Evolutionary conservation across 1,140 invertebrate genomes (phyloP).

Genomic region (Brevipalpus yothersi): DNA sequence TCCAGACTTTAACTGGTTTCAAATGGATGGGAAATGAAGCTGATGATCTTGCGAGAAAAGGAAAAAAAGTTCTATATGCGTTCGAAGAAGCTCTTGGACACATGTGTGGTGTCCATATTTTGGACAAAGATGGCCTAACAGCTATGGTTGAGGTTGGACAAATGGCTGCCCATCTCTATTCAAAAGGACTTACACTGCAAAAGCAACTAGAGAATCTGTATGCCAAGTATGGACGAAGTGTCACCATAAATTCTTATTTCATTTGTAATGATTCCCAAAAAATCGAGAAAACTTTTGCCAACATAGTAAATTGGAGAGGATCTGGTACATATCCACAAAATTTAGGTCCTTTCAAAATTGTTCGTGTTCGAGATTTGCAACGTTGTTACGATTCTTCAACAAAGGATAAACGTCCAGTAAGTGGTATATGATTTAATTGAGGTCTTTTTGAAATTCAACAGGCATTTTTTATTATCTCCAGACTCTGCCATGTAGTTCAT

Average conservation of each 20-base stretch:
- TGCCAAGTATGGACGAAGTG: constrained; percentile 50
- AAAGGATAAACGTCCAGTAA: constrained; percentile 38
- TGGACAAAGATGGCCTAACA: constrained; percentile 88
- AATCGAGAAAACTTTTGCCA: constrained; percentile 52
- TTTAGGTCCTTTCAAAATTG: constrained; percentile 40
- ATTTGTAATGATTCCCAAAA: constrained; percentile 46
- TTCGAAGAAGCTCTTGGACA: constrained; percentile 73
- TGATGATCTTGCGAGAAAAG: constrained; percentile 34
- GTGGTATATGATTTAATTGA: constrained; percentile 2
- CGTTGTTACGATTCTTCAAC: constrained; percentile 57
- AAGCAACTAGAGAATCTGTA: constrained; percentile 54
- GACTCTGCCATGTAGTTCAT: constrained; percentile 42
- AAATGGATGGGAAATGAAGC: constrained; percentile 96
- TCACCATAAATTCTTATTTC: constrained; percentile 63
- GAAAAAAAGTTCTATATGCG: constrained; percentile 59
- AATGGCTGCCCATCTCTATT: constrained; percentile 40
- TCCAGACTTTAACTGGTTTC: constrained; percentile 92
- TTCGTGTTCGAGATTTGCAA: constrained; percentile 56
- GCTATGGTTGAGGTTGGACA: constrained; percentile 54
- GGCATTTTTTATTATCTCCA: constrained; percentile 12
- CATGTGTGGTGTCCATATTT: constrained; percentile 60
- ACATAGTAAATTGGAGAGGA: constrained; percentile 46
- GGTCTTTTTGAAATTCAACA: background rate
- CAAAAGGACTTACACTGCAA: constrained; percentile 34
- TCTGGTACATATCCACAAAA: constrained; percentile 19